A percentile compares a stretch with the other conserved stretches of the same genome.
Evolutionary conservation across 1,140 invertebrate genomes (phyloP).

Genomic region (Macrosteles quadrilineatus): DNA sequence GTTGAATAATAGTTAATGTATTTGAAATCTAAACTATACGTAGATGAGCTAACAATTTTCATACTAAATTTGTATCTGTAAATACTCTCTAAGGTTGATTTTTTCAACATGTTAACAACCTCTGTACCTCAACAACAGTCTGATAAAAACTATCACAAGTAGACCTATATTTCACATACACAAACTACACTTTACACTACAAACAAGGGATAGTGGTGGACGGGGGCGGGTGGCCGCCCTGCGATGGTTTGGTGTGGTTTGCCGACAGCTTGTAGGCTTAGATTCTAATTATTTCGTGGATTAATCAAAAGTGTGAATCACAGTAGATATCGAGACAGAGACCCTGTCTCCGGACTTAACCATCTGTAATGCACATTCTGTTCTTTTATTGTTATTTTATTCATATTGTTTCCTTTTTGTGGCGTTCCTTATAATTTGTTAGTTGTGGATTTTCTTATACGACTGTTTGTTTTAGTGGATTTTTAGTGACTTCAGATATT

Average conservation of each 20-base stretch:
- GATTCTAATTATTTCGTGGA: constrained; percentile 31
- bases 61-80: too few relatives aligned
- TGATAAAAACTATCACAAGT: too few relatives aligned
- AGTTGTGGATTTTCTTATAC: constrained; percentile 22
- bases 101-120: too few relatives aligned
- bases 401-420: constrained; percentile 25
- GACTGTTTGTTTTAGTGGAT: constrained; percentile 20
- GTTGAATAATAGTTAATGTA: too few relatives aligned
- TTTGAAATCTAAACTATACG: too few relatives aligned
- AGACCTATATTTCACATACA: constrained; percentile 22
- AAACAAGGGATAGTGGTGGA: too few relatives aligned
- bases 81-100: too few relatives aligned
- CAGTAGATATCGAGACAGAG: neutral
- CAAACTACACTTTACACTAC: too few relatives aligned
- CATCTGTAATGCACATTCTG: constrained; percentile 7
- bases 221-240: neutral
- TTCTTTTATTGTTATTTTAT: constrained; percentile 21
- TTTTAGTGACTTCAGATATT: constrained; percentile 12
- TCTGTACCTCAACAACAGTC: too few relatives aligned
- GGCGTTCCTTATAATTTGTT: constrained; percentile 26
- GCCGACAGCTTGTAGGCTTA: constrained; percentile 38
- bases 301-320: constrained; percentile 18
- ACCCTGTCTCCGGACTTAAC: neutral
- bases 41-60: too few relatives aligned
- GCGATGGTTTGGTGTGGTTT: constrained; percentile 37